Base-by-base conservation (phyloP, 2,113 vertebrate genomes). In the Neomonachus schauinslandi region DNA sequence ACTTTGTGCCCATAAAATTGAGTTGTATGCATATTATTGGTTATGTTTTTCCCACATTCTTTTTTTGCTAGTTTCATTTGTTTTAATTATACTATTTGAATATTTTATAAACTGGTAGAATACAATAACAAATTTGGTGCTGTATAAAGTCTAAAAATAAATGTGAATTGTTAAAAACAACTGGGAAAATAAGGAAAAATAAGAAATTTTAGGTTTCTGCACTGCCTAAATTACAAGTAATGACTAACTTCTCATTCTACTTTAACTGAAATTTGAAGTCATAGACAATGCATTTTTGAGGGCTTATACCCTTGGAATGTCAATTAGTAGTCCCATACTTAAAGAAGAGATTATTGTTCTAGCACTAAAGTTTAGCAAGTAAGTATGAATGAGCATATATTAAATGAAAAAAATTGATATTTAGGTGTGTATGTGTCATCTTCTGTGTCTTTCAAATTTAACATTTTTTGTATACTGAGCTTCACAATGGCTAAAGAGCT, bases 31-130 rank as follows among this genome's bases (percentile, higher is more conserved):
- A 19, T 72, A 77, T 21, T 21, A 42, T 28, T 65, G 6, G 7
- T 89, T 82, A 46, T n/a, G 12, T 93, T 83, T 67, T 86, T 46
- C 59, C n/a, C 13, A 53, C 9, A 31, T 22, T 8, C 9, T 53
- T 83, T 83, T 89, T 96, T 36, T 86, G 8, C 28, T 81, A 61
- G 7, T 90, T 95, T 85, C 39, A 86, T 42, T 89, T 92, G 33
- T 36, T 91, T 21, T 51, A 59, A 42, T 55, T 46, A 55, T 51
- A 8, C 31, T 24, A 91, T 81, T 94, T 96, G 85, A 94, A 85
- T 94, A 84, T 81, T 81, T 95, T 28, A 81, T 69, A 93, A 95
- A 59, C 7, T 77, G 77, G 36, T 55, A 3, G 15, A 89, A 14
- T 79, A 12, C 31, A 83, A 49, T 21, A 94, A 87, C 1, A 65